Conservation (phyloP, 2,888 invertebrate species). For the Hyppa rectilinea region DNA sequence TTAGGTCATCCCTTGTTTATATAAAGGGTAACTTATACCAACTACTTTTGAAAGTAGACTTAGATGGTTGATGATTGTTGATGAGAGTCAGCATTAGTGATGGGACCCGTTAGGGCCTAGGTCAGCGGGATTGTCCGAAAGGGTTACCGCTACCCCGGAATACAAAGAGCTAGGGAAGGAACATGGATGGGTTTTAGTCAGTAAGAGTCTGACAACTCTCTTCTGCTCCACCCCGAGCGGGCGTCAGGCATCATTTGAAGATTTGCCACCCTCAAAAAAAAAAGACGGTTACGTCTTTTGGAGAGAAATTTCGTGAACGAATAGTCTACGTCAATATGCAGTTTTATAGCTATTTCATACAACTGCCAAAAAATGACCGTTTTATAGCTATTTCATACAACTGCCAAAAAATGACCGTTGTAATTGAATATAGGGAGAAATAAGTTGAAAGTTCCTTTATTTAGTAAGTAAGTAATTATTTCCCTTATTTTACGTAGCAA, state of each 20-base stretch:
- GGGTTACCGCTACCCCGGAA: no score
- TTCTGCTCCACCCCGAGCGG: no score
- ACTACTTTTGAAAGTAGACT: not conserved
- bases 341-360: not conserved
- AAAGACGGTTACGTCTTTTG: not conserved
- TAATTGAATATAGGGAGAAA: not conserved
- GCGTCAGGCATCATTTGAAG: no score
- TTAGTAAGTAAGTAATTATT: not conserved
- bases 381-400: not conserved
- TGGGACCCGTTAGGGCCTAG: no score
- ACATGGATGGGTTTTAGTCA: no score
- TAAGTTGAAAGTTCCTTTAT: not conserved
- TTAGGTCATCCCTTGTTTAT: conserved; percentile 46
- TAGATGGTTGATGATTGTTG: no score
- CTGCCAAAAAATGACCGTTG: not conserved
- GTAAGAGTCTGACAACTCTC: no score
- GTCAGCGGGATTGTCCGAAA: no score
- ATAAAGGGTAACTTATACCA: not conserved
- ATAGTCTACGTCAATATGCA: no score
- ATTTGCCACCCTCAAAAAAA: no score
- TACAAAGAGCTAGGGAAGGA: no score
- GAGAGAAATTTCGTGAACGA: not conserved
- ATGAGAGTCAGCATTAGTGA: no score
- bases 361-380: not conserved
- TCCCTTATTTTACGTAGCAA: not conserved